Percentiles rank a stretch among this genome's conserved stretches.
These are phyloP conservation scores for Oxyura jamaicensis DNA, from an alignment of 2,113 vertebrate species.

Conservation along the genomic window DNA sequence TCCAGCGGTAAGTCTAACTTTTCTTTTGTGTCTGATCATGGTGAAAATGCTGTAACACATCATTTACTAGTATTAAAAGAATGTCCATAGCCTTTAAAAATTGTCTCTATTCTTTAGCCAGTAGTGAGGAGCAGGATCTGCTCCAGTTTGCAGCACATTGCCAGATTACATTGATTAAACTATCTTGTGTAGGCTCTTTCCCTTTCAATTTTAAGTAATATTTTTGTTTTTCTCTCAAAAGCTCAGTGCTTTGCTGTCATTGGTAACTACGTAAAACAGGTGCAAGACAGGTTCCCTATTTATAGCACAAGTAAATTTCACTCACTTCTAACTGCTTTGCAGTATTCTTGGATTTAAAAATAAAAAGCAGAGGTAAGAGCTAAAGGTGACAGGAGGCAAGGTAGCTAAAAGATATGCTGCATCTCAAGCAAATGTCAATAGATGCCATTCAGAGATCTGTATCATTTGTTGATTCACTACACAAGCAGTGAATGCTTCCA, in stretches of 20 bases:
- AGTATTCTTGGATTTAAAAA: neutral
- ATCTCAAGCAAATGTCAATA: neutral
- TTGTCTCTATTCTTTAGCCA: conserved; percentile 25
- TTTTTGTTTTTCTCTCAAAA: neutral
- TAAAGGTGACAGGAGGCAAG: neutral
- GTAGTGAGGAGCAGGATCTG: neutral
- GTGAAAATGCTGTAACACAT: conserved; percentile 4
- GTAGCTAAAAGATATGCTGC: neutral
- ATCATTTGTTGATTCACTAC: neutral
- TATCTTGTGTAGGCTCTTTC: neutral
- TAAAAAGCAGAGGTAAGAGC: neutral
- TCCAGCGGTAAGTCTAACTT: conserved; percentile 39
- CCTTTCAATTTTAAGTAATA: neutral
- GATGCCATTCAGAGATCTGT: neutral
- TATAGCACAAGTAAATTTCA: neutral
- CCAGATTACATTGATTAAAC: conserved; percentile 3
- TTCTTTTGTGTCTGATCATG: neutral
- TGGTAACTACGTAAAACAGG: neutral
- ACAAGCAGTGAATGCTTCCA: neutral
- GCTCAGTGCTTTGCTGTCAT: neutral
- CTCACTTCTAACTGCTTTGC: neutral
- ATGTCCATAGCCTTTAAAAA: conserved; percentile 34
- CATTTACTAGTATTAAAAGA: conserved; percentile 11
- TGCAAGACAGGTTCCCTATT: neutral
- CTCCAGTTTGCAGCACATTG: conserved; percentile 8